Evolutionary conservation across 2,113 vertebrate species (phyloP).

Genomic region (Phylloscopus trochilus): DNA sequence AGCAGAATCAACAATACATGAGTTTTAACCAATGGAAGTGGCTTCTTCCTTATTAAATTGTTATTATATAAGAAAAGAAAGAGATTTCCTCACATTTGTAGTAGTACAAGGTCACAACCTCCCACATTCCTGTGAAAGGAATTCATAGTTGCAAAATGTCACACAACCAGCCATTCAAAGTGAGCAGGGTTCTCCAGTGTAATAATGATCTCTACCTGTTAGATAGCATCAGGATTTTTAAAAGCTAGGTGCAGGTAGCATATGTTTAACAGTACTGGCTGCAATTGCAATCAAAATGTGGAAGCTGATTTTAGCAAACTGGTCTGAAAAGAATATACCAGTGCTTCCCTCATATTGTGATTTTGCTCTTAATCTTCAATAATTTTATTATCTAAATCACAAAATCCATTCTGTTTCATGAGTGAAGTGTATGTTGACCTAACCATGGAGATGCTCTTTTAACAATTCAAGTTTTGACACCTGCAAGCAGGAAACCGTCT

Average conservation of each 20-base stretch:
- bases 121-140: not conserved
- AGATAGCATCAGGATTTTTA: constrained; percentile 3
- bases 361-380: not conserved
- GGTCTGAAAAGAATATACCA: not conserved
- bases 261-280: not conserved
- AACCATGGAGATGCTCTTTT: not conserved
- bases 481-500: not conserved
- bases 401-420: not conserved
- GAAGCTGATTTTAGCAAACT: not conserved
- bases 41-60: not conserved
- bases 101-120: not conserved
- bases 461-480: not conserved
- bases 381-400: not conserved
- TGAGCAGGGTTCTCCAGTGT: not conserved
- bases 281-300: not conserved
- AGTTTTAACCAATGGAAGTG: not conserved
- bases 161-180: not conserved
- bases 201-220: not conserved
- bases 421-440: not conserved
- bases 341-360: not conserved
- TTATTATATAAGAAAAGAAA: not conserved
- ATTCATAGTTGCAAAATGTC: not conserved
- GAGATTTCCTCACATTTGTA: not conserved
- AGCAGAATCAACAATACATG: not conserved
- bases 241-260: not conserved